Conservation (phyloP, 2,113 vertebrate species). For the Barnardius zonarius region DNA sequence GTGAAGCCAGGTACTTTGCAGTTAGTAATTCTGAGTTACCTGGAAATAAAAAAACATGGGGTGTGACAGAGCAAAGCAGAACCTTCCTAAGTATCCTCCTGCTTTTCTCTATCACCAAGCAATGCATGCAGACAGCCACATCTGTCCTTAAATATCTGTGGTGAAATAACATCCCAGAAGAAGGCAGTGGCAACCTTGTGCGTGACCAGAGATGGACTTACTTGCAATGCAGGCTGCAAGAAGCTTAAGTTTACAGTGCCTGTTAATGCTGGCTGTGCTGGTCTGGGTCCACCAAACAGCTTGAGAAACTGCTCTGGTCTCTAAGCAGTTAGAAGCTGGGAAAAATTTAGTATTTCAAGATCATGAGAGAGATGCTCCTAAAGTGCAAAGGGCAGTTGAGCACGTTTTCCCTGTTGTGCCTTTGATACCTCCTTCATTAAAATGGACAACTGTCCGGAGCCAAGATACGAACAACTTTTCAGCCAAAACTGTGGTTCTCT, state of each 20-base stretch:
- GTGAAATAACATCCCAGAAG: background rate
- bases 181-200: background rate
- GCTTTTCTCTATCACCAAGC: background rate
- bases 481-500: background rate
- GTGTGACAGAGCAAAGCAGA: background rate
- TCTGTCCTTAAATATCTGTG: background rate
- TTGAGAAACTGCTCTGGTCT: background rate
- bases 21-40: background rate
- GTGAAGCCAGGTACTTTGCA: conserved; percentile 4
- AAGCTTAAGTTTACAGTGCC: background rate
- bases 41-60: background rate
- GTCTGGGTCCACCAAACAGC: background rate
- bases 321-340: background rate
- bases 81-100: background rate
- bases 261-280: background rate
- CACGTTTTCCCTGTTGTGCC: background rate
- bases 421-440: background rate
- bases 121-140: background rate
- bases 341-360: background rate
- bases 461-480: background rate
- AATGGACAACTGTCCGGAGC: background rate
- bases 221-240: background rate
- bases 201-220: too few species aligned
- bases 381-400: background rate
- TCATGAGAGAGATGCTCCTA: background rate